A percentile compares a stretch with the other conserved stretches of the same genome.
These are phyloP conservation scores for Danio choprae DNA, from an alignment of 2,797 vertebrate species.

Conservation along the genomic window DNA sequence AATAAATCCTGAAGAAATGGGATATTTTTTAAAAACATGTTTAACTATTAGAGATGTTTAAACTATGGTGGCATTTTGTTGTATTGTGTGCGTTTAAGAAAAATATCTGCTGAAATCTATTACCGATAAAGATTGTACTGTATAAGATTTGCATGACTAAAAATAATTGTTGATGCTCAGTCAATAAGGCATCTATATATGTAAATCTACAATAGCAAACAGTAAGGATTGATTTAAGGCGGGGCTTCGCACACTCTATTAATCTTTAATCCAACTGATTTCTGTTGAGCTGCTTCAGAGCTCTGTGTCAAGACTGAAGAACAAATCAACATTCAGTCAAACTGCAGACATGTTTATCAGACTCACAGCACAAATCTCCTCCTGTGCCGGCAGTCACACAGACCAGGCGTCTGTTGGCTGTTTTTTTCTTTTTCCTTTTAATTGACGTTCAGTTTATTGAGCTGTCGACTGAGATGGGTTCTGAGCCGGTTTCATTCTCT, in stretches of 20 bases:
- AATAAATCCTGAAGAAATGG: too few relatives aligned
- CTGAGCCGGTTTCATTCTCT: conserved; percentile 21
- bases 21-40: too few relatives aligned
- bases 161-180: too few relatives aligned
- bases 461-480: conserved; percentile 37
- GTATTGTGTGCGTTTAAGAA: too few relatives aligned
- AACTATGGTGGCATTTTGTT: too few relatives aligned
- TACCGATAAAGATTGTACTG: too few relatives aligned
- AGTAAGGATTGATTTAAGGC: conserved; percentile 16
- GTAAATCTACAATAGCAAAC: neutral
- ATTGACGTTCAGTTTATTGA: conserved; percentile 49
- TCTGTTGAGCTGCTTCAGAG: conserved; percentile 3
- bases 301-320: conserved; percentile 19
- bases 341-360: conserved; percentile 46
- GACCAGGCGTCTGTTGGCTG: conserved; percentile 2
- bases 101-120: too few relatives aligned
- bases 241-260: conserved; percentile 12
- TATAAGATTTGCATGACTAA: too few relatives aligned
- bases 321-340: conserved; percentile 33
- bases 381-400: conserved; percentile 15
- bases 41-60: too few relatives aligned
- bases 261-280: conserved; percentile 17
- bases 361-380: conserved; percentile 42
- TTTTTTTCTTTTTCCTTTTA: conserved; percentile 41
- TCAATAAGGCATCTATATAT: too few relatives aligned